Conservation (phyloP, 2,797 vertebrate species). For the Anguilla pacifica region DNA sequence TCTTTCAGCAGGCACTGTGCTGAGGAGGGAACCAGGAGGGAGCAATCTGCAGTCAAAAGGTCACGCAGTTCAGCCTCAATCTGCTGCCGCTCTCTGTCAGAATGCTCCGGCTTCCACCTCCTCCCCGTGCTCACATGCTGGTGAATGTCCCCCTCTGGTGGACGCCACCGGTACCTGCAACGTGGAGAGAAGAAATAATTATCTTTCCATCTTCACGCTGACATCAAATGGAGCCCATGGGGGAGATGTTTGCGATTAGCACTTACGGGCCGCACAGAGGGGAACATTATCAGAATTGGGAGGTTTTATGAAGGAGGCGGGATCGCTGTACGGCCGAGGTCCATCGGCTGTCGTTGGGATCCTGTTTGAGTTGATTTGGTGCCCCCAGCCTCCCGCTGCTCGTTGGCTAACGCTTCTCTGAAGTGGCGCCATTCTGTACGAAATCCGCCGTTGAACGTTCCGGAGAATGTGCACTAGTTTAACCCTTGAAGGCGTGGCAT, state of each 20-base stretch:
- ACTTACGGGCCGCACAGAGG: conserved; percentile 14
- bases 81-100: background rate
- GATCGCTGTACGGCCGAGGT: background rate
- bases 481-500: too few relatives aligned
- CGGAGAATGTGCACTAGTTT: background rate
- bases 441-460: background rate
- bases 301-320: conserved; percentile 12
- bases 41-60: conserved; percentile 27
- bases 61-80: conserved; percentile 16
- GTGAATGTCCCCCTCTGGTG: conserved; percentile 51
- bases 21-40: background rate
- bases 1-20: background rate
- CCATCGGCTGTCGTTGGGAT: conserved; percentile 19
- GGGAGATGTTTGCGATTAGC: conserved; percentile 9
- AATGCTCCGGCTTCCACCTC: conserved; percentile 17
- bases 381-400: background rate
- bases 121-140: conserved; percentile 23
- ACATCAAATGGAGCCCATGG: conserved; percentile 14
- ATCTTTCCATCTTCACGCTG: background rate
- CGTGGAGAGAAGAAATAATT: background rate
- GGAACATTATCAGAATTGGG: conserved; percentile 29
- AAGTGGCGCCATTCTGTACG: background rate
- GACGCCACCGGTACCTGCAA: conserved; percentile 5
- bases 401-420: too few relatives aligned
- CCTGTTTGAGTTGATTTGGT: conserved; percentile 1